These are phyloP conservation scores for Rhodinocichla rosea DNA, from an alignment of 2,113 vertebrate species.

Conservation along the genomic window DNA sequence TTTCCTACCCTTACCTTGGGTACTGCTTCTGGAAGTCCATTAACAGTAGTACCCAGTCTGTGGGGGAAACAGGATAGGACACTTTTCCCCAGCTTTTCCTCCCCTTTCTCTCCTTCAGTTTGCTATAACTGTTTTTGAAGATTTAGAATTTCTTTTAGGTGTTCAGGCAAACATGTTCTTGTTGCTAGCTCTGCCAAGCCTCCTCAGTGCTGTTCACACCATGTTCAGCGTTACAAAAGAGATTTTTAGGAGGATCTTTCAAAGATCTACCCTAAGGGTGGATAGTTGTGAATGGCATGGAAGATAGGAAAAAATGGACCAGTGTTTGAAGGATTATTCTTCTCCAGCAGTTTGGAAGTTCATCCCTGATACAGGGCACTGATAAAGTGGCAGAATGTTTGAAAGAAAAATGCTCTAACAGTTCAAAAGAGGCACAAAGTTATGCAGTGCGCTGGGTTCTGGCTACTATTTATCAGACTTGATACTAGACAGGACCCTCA, in stretches of 20 bases:
- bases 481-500: background rate
- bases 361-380: background rate
- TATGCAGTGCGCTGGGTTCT: background rate
- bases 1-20: background rate
- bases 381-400: background rate
- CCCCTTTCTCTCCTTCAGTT: background rate
- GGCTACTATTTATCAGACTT: background rate
- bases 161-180: background rate
- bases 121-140: background rate
- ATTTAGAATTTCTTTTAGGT: background rate
- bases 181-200: background rate
- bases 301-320: background rate
- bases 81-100: background rate
- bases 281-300: background rate
- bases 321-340: background rate
- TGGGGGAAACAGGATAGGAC: background rate
- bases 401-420: background rate
- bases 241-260: background rate
- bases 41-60: too few species aligned
- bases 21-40: accelerated
- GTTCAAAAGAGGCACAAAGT: background rate
- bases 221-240: background rate
- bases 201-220: background rate
- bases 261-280: background rate
- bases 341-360: background rate